Conservation (phyloP, 1,140 invertebrate genomes). For the Drosophila biarmipes region DNA sequence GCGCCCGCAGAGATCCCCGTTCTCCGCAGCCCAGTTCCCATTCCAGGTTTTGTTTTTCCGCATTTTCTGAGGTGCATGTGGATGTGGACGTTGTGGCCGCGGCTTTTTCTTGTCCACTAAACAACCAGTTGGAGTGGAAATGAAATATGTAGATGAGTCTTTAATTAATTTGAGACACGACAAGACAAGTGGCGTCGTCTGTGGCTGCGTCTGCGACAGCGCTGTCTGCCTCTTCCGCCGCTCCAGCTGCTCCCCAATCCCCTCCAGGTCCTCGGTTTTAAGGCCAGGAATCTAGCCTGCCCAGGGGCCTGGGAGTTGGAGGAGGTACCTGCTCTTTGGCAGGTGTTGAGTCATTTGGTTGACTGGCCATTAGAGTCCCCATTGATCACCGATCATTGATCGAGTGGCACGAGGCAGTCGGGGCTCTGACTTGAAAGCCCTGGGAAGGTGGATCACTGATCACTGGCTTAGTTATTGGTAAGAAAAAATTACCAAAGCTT, state of each 20-base stretch:
- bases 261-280: conserved; percentile 33
- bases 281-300: conserved; percentile 54
- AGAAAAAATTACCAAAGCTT: background rate
- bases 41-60: conserved; percentile 67
- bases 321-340: conserved; percentile 50
- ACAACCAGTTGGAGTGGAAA: conserved; percentile 81
- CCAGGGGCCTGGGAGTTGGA: background rate
- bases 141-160: conserved; percentile 83
- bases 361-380: conserved; percentile 66
- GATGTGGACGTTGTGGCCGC: conserved; percentile 29
- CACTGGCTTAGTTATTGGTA: background rate
- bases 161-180: conserved; percentile 83
- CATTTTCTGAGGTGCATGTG: conserved; percentile 57
- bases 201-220: conserved; percentile 58
- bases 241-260: conserved; percentile 33
- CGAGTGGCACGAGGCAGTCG: conserved; percentile 9
- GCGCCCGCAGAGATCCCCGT: conserved; percentile 63
- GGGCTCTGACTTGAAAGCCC: background rate
- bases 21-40: conserved; percentile 8
- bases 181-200: conserved; percentile 79
- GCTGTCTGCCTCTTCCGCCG: conserved; percentile 41
- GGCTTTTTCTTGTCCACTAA: conserved; percentile 57
- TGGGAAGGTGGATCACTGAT: background rate
- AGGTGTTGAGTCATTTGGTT: conserved; percentile 77
- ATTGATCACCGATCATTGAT: conserved; percentile 65